phyloP scores from a whole-genome alignment of 2,888 invertebrate genomes.

The Dolichopus griseipennis region DNA sequence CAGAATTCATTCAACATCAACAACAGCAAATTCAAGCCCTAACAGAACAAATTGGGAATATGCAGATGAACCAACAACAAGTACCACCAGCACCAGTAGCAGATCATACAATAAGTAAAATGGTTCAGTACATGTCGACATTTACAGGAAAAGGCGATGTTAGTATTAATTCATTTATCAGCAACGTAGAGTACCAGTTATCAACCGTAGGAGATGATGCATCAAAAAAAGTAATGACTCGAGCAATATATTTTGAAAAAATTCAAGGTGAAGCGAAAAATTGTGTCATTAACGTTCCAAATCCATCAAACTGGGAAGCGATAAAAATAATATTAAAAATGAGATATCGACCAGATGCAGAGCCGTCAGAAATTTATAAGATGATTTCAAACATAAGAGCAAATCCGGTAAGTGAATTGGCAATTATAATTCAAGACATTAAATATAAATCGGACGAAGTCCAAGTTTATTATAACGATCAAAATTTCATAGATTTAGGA shows the following conservation, averaged over 20 bases:
- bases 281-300: not conserved
- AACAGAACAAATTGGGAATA: not conserved
- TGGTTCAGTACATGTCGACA: not conserved
- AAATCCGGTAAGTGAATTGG: conserved; percentile 11
- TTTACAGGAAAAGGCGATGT: not conserved
- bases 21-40: not conserved
- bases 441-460: conserved; percentile 14
- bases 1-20: not conserved
- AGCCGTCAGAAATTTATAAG: conserved; percentile 9
- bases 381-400: conserved; percentile 2
- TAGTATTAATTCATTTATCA: not conserved
- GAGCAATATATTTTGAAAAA: not conserved
- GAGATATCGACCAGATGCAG: conserved; percentile 9
- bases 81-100: not conserved
- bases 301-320: not conserved
- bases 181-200: not conserved
- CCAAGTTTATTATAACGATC: conserved; percentile 11
- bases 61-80: not conserved
- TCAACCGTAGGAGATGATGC: not conserved
- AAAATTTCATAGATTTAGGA: conserved; percentile 8
- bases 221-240: not conserved
- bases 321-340: conserved; percentile 9
- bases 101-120: not conserved
- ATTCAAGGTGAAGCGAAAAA: conserved; percentile 13
- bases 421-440: conserved; percentile 7